Base-by-base conservation (phyloP, 2,888 invertebrate genomes). In the Apeira syringaria region DNA sequence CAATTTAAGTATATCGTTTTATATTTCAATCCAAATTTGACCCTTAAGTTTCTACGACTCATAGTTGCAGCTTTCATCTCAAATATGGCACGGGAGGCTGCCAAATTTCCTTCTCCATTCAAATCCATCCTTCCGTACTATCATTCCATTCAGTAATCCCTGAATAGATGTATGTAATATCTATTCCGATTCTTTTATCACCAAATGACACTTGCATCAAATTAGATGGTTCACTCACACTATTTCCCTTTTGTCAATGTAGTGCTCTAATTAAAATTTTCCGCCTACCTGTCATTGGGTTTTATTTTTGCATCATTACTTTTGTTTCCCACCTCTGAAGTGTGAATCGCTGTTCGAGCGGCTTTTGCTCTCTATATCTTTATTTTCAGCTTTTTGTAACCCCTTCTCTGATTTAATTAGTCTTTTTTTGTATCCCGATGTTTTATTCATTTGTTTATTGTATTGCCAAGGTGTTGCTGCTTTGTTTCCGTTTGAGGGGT, bases 211-310 rank as follows among this genome's bases (percentile, higher is more conserved):
- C 79, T 82, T 76, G 15, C 17, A 66, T 76, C 71, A 82, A 80
- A 83, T 85, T 80, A 81, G 78, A 78, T 71, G 77, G 68, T 77
- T 80, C 79, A 74, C 69, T 80, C 79, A 74, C 68, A 70, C 75
- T 77, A 69, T 53, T 66, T 61, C 63, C 65, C 75, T 72, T 74
- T 74, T 75, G 75, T 68, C 58, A 66, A 64, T 74, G 70, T 80
- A 81, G 82, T 80, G 69, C 72, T 70, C 80, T 89, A 86, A 89
- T 88, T 89, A 87, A 87, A 87, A 83, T 80, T 81, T 84, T 70
- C 81, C 84, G 85, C 75, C 68, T 63, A 60, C 68, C 61, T 68
- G 59, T 58, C 50, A 49, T 49, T 47, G 50, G 52, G 53, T 61
- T 67, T 67, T 68, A 67, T 74, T 69, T 64, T 66, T 62, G 67